Evolutionary conservation across 2,797 vertebrate genomes (phyloP).

Genomic region (Crypturellus tataupa): DNA sequence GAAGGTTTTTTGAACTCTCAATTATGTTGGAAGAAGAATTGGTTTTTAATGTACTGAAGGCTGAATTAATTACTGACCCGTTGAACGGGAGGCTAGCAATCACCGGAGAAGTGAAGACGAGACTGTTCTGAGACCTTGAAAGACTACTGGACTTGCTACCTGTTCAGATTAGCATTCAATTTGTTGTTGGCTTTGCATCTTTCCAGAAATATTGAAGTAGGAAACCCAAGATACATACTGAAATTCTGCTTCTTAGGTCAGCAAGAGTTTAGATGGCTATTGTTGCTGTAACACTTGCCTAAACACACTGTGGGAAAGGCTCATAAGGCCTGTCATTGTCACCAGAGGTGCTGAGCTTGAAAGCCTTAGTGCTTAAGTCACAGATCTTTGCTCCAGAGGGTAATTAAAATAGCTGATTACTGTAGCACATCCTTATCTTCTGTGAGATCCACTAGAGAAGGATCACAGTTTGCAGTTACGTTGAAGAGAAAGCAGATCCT

Average conservation of each 20-base stretch:
- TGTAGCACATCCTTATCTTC: not conserved
- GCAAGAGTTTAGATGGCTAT: constrained; percentile 27
- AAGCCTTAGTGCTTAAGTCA: not conserved
- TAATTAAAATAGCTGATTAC: constrained; percentile 6
- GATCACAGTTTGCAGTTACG: not conserved
- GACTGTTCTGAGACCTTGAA: constrained; percentile 49
- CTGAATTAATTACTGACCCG: constrained; percentile 48
- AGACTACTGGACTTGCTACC: constrained; percentile 60
- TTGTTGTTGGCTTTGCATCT: constrained; percentile 54
- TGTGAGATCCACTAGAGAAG: not conserved
- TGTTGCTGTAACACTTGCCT: constrained; percentile 19
- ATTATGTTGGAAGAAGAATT: constrained; percentile 47
- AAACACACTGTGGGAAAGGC: not conserved
- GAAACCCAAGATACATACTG: constrained; percentile 15
- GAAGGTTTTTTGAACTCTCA: not conserved
- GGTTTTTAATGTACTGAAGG: constrained; percentile 32
- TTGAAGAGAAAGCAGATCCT: not conserved
- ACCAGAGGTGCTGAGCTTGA: not conserved
- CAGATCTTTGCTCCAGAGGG: not conserved
- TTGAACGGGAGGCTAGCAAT: constrained; percentile 50
- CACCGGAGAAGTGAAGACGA: constrained; percentile 31
- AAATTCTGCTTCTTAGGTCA: constrained; percentile 17
- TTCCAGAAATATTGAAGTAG: constrained; percentile 34
- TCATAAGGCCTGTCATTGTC: constrained; percentile 6
- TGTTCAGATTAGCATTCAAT: constrained; percentile 31